Percentiles rank a stretch among this genome's conserved stretches.
phyloP scores from a whole-genome alignment of 2,113 vertebrate species.

The Neodontobutis hainanensis region DNA sequence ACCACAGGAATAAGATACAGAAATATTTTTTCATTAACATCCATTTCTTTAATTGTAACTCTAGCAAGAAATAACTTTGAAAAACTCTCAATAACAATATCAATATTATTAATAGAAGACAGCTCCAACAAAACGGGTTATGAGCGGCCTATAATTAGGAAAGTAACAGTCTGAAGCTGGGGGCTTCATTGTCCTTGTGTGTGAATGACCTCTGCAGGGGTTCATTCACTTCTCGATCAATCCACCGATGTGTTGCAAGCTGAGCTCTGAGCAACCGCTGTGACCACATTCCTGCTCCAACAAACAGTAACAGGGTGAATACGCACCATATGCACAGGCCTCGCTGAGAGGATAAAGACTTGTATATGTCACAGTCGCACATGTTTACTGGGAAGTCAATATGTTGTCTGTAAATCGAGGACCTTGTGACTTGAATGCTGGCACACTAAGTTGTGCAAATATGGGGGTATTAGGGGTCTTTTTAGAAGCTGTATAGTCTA shows the following conservation, averaged over 20 bases:
- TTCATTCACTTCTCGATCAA: constrained; percentile 53
- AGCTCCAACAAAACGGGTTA: background rate
- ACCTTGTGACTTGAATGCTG: background rate
- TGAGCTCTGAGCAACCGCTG: constrained; percentile 42
- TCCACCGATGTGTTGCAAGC: constrained; percentile 39
- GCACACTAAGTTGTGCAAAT: background rate
- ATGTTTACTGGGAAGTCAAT: background rate
- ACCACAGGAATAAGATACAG: no score
- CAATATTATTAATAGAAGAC: background rate
- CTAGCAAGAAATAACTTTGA: no score
- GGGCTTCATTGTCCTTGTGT: constrained; percentile 43
- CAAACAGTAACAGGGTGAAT: background rate
- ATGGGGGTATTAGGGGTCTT: background rate
- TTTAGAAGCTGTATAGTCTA: background rate
- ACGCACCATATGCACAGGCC: no score
- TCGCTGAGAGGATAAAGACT: background rate
- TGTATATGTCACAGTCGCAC: background rate
- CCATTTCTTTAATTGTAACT: no score
- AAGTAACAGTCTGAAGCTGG: constrained; percentile 23
- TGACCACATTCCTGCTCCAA: constrained; percentile 19
- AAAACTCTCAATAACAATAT: no score
- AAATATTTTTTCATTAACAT: no score
- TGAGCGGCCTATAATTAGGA: constrained; percentile 9
- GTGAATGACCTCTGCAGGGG: constrained; percentile 48
- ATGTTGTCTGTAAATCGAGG: background rate